Base-by-base conservation (phyloP, 2,888 invertebrate species). In the Brachynemurus nebulosus region DNA sequence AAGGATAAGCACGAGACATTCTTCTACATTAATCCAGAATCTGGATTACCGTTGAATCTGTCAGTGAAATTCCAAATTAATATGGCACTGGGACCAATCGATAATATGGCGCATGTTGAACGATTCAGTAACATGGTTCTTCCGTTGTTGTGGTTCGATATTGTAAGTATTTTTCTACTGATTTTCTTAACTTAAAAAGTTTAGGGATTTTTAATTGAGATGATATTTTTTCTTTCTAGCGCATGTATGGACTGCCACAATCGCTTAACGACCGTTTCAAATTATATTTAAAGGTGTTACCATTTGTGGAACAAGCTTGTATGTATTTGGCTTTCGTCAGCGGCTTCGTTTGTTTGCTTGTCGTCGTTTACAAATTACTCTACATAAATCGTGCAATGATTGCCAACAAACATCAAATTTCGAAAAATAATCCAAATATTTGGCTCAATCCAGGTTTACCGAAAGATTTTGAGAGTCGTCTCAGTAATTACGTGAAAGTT, bases 91-190 rank as follows among this genome's bases (percentile, higher is more conserved):
- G 76, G 76, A 18, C 75, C 83, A 57, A 68, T 90, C 39, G 67
- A 70, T 2, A 59, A 63, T 4, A 82, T 86, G 54, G 71, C 73
- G 2, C 74, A 80, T 53, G 73, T 77, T 1, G 74, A 72, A 2
- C 69, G 65, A 44, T 86, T 90, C 57, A 69, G 78, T 42, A 68
- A 86, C 52, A 67, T 83, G 60, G 75, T 84, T 9, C 64, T 89
- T 3, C 91, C 91, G 0, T 67, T 90, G 58, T 66, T 90, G 3
- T 91, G 90, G 90, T 86, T 86, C 51, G 89, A 90, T 72, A 86
- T 86, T 59, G 90, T 89, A 73, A 83, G 86, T 79, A 57, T 36
- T 36, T 17, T 1, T 8, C 4, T 7, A 35, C n/a, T 9, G 27
- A 25, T 9, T 25, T 25, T 9, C 27, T 37, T 39, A 17, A n/a